Evolutionary conservation across 2,888 invertebrate genomes (phyloP).

Genomic region (Chymomyza caudatula): DNA sequence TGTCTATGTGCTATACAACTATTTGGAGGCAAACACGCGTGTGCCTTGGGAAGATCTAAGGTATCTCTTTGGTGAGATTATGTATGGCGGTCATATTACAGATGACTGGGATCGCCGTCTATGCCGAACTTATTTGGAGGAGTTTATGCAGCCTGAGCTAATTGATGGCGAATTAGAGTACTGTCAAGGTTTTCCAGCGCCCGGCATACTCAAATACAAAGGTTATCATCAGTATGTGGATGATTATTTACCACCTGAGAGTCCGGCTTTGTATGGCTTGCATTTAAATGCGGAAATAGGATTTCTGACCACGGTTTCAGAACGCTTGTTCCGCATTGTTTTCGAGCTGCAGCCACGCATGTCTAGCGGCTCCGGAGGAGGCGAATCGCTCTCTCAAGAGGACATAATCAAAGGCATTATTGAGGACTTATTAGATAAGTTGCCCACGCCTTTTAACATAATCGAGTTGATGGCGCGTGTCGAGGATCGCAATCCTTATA

Average conservation of each 20-base stretch:
- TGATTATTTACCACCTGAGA: conserved; percentile 90
- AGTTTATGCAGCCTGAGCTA: conserved; percentile 92
- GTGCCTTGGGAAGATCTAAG: conserved; percentile 97
- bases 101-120: conserved; percentile 96
- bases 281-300: conserved; percentile 98
- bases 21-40: conserved; percentile 90
- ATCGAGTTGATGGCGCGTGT: conserved; percentile 90
- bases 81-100: conserved; percentile 98
- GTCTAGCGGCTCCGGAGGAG: conserved; percentile 84
- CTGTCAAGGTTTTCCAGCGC: conserved; percentile 91
- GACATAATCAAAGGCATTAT: conserved; percentile 84
- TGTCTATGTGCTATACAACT: conserved; percentile 92
- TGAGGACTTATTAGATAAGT: conserved; percentile 92
- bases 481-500: conserved; percentile 93
- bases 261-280: conserved; percentile 92
- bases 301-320: conserved; percentile 91
- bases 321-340: conserved; percentile 89
- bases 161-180: conserved; percentile 90
- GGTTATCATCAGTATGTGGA: conserved; percentile 94
- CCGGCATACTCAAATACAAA: conserved; percentile 91
- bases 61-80: conserved; percentile 96
- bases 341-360: conserved; percentile 95
- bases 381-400: conserved; percentile 84
- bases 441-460: conserved; percentile 93
- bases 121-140: conserved; percentile 90